phyloP scores from a whole-genome alignment of 2,888 invertebrate species.

The Thymelicus acteon region DNA sequence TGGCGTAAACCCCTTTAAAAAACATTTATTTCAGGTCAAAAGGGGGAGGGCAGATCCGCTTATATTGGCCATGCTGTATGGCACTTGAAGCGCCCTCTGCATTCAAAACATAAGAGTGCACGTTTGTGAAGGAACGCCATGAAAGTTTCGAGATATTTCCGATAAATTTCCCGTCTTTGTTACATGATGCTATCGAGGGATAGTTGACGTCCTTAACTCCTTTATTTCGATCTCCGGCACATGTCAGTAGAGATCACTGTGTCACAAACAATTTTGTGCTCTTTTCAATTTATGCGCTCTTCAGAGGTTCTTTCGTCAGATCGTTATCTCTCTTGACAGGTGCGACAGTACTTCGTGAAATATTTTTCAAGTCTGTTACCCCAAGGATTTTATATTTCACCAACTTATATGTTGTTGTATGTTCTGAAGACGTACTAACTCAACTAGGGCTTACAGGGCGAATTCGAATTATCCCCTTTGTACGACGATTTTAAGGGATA shows the following conservation, averaged over 20 bases:
- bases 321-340: too few species aligned
- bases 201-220: conserved; percentile 34
- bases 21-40: conserved; percentile 45
- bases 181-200: conserved; percentile 51
- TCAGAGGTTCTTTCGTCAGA: too few species aligned
- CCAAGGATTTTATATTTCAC: too few species aligned
- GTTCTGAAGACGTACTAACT: too few species aligned
- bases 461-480: background rate
- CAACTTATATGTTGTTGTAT: too few species aligned
- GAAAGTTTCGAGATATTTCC: conserved; percentile 67
- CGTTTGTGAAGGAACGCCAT: conserved; percentile 57
- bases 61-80: conserved; percentile 50
- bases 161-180: conserved; percentile 64
- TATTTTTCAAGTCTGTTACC: too few species aligned
- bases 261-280: background rate
- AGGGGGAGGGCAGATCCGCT: conserved; percentile 45
- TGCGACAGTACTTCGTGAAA: too few species aligned
- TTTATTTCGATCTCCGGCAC: conserved; percentile 13
- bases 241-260: background rate
- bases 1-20: conserved; percentile 46
- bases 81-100: conserved; percentile 58
- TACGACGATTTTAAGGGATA: background rate
- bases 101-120: conserved; percentile 49
- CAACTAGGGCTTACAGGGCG: too few species aligned
- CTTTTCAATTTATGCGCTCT: background rate